These are phyloP conservation scores for Melieria omissa DNA, from an alignment of 2,888 invertebrate species.

Conservation along the genomic window DNA sequence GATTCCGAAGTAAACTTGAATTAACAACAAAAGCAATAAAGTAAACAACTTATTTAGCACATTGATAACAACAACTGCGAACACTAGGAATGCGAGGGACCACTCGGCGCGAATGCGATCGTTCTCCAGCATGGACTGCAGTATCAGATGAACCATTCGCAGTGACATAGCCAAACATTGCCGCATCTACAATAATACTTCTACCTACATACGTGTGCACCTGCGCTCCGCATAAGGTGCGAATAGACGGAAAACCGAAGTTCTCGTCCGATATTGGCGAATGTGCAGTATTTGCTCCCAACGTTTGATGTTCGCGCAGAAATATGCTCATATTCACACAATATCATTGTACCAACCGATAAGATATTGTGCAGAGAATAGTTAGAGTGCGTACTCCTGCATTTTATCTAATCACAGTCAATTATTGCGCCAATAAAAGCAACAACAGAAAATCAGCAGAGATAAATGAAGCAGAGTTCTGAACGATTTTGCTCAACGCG, in stretches of 20 bases:
- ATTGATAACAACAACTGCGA: slow-evolving; percentile 46
- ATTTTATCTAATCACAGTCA: slow-evolving; percentile 50
- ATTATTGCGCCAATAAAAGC: slow-evolving; percentile 46
- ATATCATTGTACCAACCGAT: not conserved
- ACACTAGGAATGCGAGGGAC: not conserved
- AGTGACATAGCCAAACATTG: not conserved
- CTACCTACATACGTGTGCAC: not conserved
- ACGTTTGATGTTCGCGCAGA: not conserved
- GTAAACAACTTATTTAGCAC: slow-evolving; percentile 50
- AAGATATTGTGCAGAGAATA: slow-evolving; percentile 11
- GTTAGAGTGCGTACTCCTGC: slow-evolving; percentile 7
- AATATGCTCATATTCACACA: not conserved
- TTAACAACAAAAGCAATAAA: slow-evolving; percentile 29
- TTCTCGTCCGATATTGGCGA: not conserved
- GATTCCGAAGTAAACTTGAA: slow-evolving; percentile 28
- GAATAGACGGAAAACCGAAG: not conserved
- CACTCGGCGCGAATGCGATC: slow-evolving; percentile 9
- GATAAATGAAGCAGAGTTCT: slow-evolving; percentile 39
- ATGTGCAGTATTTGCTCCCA: not conserved
- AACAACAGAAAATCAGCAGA: slow-evolving; percentile 36
- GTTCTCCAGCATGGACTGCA: slow-evolving; percentile 5
- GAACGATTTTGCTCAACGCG: slow-evolving; percentile 27
- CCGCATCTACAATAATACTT: no score
- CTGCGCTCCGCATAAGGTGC: not conserved
- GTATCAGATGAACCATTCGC: slow-evolving; percentile 11